Evolutionary conservation across 2,113 vertebrate genomes (phyloP).

Genomic region (Xyliphius kryptos): DNA sequence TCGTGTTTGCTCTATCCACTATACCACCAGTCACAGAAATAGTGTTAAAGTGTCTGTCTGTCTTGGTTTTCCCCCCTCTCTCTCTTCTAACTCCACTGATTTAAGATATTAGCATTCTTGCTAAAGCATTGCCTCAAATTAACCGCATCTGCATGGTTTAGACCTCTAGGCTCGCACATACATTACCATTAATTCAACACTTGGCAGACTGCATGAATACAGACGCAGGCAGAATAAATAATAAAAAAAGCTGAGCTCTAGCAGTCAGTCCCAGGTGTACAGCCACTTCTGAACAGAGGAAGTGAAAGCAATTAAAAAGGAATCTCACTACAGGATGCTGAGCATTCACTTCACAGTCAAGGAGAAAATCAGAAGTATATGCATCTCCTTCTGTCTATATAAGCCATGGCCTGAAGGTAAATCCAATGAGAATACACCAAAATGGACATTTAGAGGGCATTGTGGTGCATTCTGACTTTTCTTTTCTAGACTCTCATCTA

Average conservation of each 20-base stretch:
- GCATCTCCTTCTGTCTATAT: neutral
- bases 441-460: conserved; percentile 1
- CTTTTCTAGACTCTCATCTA: no score
- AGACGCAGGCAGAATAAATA: conserved; percentile 12
- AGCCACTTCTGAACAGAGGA: no score
- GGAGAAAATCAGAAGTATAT: neutral
- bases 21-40: no score
- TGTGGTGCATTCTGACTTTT: neutral
- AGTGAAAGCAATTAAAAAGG: conserved; percentile 31
- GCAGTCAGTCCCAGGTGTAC: conserved; percentile 21
- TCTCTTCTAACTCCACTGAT: neutral
- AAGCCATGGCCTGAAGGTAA: neutral
- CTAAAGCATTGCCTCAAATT: conserved; percentile 27
- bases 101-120: conserved; percentile 15
- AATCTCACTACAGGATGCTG: conserved; percentile 7
- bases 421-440: neutral
- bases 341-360: conserved; percentile 11
- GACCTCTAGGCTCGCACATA: conserved; percentile 19
- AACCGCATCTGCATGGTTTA: neutral
- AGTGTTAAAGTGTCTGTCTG: no score
- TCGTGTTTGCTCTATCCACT: no score
- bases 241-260: conserved; percentile 7
- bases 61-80: neutral
- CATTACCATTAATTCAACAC: conserved; percentile 23
- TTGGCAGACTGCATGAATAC: conserved; percentile 17